Evolutionary conservation across 2,113 vertebrate species (phyloP).

Genomic region (Lagopus muta): DNA sequence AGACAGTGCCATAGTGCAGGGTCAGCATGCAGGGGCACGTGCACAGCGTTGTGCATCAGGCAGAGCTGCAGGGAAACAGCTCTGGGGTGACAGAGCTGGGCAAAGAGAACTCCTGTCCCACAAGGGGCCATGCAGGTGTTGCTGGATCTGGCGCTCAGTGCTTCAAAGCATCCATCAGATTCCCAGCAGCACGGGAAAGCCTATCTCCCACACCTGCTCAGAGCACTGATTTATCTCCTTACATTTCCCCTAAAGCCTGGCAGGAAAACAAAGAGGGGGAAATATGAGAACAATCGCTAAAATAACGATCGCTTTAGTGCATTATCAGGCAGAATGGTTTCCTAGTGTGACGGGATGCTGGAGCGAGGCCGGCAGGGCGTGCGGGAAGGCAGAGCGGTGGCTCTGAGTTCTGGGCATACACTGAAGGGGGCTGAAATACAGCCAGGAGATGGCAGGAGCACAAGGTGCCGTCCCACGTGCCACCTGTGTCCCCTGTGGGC

Average conservation of each 20-base stretch:
- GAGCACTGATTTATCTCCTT: conserved; percentile 39
- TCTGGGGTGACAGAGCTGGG: background rate
- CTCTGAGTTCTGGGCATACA: background rate
- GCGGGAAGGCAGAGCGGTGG: background rate
- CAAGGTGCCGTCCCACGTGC: background rate
- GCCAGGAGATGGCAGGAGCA: background rate
- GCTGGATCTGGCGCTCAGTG: background rate
- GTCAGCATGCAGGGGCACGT: background rate
- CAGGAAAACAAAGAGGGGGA: conserved; percentile 60
- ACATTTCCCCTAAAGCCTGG: conserved; percentile 49
- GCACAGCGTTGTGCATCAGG: rapidly evolving
- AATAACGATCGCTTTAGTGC: conserved; percentile 40
- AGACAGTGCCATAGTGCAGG: too few relatives aligned
- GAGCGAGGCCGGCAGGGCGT: background rate
- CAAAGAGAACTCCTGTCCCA: background rate
- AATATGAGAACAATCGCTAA: conserved; percentile 24
- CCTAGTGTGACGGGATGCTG: conserved; percentile 48
- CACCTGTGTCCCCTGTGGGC: background rate
- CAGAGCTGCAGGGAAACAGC: background rate
- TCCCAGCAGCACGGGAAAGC: background rate
- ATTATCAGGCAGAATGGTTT: conserved; percentile 32
- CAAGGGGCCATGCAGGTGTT: background rate
- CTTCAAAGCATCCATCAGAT: background rate
- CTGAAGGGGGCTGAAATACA: background rate
- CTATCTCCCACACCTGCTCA: conserved; percentile 4